A percentile compares a stretch with the other conserved stretches of the same genome.
Evolutionary conservation across 2,888 invertebrate species (phyloP).

Genomic region (Drosophila macrospina): DNA sequence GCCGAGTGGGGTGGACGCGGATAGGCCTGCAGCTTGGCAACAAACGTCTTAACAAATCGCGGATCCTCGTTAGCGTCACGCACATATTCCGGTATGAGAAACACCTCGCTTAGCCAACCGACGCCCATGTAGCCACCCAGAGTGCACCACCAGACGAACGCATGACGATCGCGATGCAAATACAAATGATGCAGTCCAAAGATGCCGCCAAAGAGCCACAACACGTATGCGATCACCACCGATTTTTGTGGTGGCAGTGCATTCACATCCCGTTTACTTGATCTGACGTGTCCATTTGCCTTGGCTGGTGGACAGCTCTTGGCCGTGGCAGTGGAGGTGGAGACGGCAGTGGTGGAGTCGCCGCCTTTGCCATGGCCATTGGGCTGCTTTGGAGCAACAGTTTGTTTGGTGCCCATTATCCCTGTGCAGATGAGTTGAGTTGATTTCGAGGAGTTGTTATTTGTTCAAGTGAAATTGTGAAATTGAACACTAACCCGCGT

Average conservation of each 20-base stretch:
- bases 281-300: conserved; percentile 26
- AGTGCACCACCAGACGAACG: conserved; percentile 95
- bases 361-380: background rate
- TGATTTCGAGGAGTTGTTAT: background rate
- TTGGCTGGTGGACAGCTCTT: background rate
- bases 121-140: conserved; percentile 92
- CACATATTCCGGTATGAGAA: conserved; percentile 94
- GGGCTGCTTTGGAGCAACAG: conserved; percentile 30
- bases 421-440: background rate
- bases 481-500: conserved; percentile 19
- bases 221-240: conserved; percentile 90
- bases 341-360: background rate
- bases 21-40: conserved; percentile 87
- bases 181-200: conserved; percentile 97
- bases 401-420: conserved; percentile 49
- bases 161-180: conserved; percentile 94
- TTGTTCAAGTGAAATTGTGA: conserved; percentile 10
- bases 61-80: conserved; percentile 92
- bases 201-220: conserved; percentile 95
- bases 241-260: conserved; percentile 86
- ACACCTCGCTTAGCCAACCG: conserved; percentile 95
- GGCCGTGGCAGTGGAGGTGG: background rate
- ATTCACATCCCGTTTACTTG: conserved; percentile 51
- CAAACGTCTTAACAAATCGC: conserved; percentile 88
- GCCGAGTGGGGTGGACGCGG: conserved; percentile 93